These are phyloP conservation scores for Hymenochirus boettgeri DNA, from an alignment of 2,113 vertebrate species.

Conservation along the genomic window DNA sequence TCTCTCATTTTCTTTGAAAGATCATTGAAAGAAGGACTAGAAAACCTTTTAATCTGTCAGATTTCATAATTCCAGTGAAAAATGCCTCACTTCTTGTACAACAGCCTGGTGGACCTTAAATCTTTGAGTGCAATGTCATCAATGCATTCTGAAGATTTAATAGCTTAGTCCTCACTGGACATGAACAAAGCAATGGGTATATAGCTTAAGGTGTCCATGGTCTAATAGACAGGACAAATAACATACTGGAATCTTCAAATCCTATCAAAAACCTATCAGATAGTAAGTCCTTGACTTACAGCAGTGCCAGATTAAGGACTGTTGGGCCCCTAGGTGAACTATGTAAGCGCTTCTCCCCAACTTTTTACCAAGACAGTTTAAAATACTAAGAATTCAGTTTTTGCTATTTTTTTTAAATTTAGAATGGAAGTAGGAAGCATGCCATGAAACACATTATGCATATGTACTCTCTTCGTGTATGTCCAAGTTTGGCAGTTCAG, in stretches of 20 bases:
- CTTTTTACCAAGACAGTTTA: too few relatives aligned
- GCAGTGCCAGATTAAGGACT: too few relatives aligned
- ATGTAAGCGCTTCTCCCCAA: too few relatives aligned
- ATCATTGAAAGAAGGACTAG: slow-evolving; percentile 9
- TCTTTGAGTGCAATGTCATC: slow-evolving; percentile 41
- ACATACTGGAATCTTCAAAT: background rate
- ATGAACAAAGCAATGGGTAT: slow-evolving; percentile 28
- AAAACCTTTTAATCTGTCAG: slow-evolving; percentile 42
- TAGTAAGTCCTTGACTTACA: too few relatives aligned
- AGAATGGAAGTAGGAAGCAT: too few relatives aligned
- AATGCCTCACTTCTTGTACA: slow-evolving; percentile 43
- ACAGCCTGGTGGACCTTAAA: slow-evolving; percentile 38
- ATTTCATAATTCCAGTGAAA: slow-evolving; percentile 40
- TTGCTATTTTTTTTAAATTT: too few relatives aligned
- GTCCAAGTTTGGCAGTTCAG: too few relatives aligned
- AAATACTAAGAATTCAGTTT: too few relatives aligned
- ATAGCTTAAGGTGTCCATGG: slow-evolving; percentile 6
- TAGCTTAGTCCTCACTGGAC: slow-evolving; percentile 37
- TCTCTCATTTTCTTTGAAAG: slow-evolving; percentile 10
- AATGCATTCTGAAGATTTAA: slow-evolving; percentile 36
- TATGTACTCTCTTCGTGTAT: too few relatives aligned
- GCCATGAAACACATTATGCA: too few relatives aligned
- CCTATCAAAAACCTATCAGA: too few relatives aligned
- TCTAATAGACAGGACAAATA: background rate
- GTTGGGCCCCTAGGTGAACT: too few relatives aligned